These are phyloP conservation scores for Galerucella nymphaeae DNA, from an alignment of 2,888 invertebrate species.

Conservation along the genomic window DNA sequence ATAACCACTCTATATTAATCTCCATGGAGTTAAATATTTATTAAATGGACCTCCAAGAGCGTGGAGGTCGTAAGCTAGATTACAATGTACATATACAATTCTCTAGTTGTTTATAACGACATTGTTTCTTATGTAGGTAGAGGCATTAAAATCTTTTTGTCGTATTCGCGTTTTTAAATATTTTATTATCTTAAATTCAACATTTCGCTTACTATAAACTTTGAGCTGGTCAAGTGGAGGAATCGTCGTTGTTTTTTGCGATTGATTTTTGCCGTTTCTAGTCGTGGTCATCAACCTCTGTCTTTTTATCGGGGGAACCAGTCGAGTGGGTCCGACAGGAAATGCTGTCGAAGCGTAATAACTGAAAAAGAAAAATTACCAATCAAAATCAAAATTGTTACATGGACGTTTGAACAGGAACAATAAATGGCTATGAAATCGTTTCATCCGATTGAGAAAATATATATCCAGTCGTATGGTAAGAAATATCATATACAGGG, in stretches of 20 bases:
- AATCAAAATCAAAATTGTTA: slow-evolving; percentile 30
- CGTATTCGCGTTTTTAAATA: neutral
- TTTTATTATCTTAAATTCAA: neutral
- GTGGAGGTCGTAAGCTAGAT: slow-evolving; percentile 14
- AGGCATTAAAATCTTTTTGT: neutral
- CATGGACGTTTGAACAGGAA: slow-evolving; percentile 13
- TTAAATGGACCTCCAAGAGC: slow-evolving; percentile 51
- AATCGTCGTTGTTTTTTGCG: slow-evolving; percentile 62
- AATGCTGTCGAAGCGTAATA: slow-evolving; percentile 72
- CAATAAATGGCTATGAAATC: slow-evolving; percentile 21
- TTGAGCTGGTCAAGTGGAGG: slow-evolving; percentile 71
- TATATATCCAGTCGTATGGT: too few species aligned
- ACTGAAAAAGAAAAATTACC: slow-evolving; percentile 61
- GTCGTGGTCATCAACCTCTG: slow-evolving; percentile 70
- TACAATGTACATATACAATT: neutral
- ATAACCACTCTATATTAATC: slow-evolving; percentile 61
- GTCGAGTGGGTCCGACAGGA: slow-evolving; percentile 67
- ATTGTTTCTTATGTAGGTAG: slow-evolving; percentile 19
- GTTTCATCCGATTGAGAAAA: neutral
- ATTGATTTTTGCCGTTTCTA: slow-evolving; percentile 63
- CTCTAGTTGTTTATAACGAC: slow-evolving; percentile 21
- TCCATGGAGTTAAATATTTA: slow-evolving; percentile 60
- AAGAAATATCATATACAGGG: too few species aligned
- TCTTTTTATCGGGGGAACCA: slow-evolving; percentile 72
- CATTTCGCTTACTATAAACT: slow-evolving; percentile 71